These are phyloP conservation scores for Euleptes europaea DNA, from an alignment of 2,113 vertebrate species.

Conservation along the genomic window DNA sequence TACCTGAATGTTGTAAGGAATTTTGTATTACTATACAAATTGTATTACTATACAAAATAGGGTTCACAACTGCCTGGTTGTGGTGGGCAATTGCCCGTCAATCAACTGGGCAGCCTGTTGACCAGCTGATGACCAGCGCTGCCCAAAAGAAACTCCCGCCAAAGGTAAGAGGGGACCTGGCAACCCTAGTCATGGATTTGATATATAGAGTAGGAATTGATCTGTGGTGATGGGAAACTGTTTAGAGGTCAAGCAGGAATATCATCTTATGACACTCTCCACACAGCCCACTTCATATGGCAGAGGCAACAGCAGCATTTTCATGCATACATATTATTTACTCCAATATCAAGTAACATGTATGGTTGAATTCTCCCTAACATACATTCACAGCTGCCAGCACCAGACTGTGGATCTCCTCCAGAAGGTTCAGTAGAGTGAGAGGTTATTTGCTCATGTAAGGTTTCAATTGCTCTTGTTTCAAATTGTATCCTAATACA, in stretches of 20 bases:
- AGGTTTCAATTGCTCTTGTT: neutral
- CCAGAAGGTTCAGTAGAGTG: neutral
- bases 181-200: neutral
- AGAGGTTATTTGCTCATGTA: neutral
- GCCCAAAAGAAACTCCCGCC: too few species aligned
- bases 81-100: too few species aligned
- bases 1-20: neutral
- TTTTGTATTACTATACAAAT: neutral
- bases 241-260: neutral
- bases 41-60: too few species aligned
- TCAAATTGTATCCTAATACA: neutral
- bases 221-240: neutral
- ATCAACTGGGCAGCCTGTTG: too few species aligned
- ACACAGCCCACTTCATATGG: neutral
- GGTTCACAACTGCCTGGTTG: too few species aligned
- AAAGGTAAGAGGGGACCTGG: too few species aligned
- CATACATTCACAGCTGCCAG: neutral
- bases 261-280: neutral
- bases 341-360: neutral
- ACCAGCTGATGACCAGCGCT: too few species aligned
- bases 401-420: neutral
- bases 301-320: neutral
- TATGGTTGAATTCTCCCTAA: neutral
- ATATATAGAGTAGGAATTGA: neutral
- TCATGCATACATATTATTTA: neutral